These are phyloP conservation scores for Ibycter americanus DNA, from an alignment of 2,797 vertebrate species.

Conservation along the genomic window DNA sequence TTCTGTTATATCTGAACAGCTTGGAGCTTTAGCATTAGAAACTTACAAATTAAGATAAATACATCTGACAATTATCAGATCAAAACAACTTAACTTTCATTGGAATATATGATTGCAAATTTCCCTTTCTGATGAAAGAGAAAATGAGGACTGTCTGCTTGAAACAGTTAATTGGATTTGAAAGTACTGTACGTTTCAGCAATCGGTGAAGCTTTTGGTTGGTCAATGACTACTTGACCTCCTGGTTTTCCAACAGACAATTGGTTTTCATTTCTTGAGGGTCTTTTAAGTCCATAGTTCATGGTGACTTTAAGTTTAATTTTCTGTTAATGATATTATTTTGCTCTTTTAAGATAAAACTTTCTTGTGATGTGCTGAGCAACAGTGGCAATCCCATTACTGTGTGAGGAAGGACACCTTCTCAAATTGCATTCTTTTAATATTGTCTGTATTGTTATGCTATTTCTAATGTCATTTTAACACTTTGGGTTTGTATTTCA, in stretches of 20 bases:
- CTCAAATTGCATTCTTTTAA: constrained; percentile 33
- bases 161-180: constrained; percentile 83
- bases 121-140: constrained; percentile 75
- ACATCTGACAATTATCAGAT: constrained; percentile 83
- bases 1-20: constrained; percentile 82
- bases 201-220: constrained; percentile 63
- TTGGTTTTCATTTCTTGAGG: constrained; percentile 70
- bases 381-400: constrained; percentile 70
- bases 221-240: constrained; percentile 77
- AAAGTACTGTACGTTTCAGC: constrained; percentile 71
- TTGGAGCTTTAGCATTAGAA: constrained; percentile 79
- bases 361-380: constrained; percentile 69
- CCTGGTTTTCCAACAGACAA: constrained; percentile 73
- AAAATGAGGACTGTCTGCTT: constrained; percentile 72
- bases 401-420: constrained; percentile 48
- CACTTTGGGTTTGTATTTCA: neutral
- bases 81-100: constrained; percentile 82
- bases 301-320: constrained; percentile 72
- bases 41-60: constrained; percentile 83
- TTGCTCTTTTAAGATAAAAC: constrained; percentile 61
- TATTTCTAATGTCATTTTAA: constrained; percentile 42
- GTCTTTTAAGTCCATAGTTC: constrained; percentile 72
- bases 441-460: neutral
- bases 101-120: constrained; percentile 77
- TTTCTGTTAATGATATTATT: constrained; percentile 75